Evolutionary conservation across 1,140 invertebrate species (phyloP).

Genomic region (Zaprionus tsacasi): DNA sequence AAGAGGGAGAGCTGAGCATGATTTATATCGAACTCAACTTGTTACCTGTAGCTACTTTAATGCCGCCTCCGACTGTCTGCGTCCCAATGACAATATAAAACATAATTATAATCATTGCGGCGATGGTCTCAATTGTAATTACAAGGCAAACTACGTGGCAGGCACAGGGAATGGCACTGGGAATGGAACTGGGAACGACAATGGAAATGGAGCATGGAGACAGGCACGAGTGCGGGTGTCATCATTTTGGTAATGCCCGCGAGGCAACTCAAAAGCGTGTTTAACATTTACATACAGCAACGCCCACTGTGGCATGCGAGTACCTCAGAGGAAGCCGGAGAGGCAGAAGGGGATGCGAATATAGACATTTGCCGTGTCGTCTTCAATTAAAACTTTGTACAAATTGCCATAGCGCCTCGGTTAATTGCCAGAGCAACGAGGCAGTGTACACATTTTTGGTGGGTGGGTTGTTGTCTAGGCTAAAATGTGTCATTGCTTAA

Average conservation of each 20-base stretch:
- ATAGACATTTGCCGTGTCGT: constrained; percentile 63
- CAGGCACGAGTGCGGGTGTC: constrained; percentile 3
- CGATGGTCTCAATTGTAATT: constrained; percentile 75
- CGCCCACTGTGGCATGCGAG: constrained; percentile 49
- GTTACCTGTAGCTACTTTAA: constrained; percentile 74
- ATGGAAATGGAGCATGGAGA: constrained; percentile 9
- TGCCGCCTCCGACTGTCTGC: constrained; percentile 32
- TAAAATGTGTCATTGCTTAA: constrained; percentile 22
- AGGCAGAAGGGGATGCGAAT: constrained; percentile 36
- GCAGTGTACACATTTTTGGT: constrained; percentile 36
- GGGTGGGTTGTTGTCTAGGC: constrained; percentile 15
- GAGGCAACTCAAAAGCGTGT: constrained; percentile 60
- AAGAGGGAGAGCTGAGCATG: constrained; percentile 47
- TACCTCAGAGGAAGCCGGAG: not conserved
- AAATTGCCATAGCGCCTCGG: constrained; percentile 68
- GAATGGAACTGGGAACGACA: constrained; percentile 41
- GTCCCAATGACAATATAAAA: constrained; percentile 62
- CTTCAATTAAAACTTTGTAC: constrained; percentile 80
- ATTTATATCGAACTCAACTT: constrained; percentile 69
- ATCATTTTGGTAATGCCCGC: constrained; percentile 61
- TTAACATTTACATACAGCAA: constrained; percentile 69
- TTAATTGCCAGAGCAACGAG: constrained; percentile 58
- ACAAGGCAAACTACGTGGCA: constrained; percentile 68
- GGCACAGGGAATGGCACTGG: not conserved
- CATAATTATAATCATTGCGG: constrained; percentile 81